phyloP scores from a whole-genome alignment of 2,888 invertebrate species.

The Nudaria mundana region DNA sequence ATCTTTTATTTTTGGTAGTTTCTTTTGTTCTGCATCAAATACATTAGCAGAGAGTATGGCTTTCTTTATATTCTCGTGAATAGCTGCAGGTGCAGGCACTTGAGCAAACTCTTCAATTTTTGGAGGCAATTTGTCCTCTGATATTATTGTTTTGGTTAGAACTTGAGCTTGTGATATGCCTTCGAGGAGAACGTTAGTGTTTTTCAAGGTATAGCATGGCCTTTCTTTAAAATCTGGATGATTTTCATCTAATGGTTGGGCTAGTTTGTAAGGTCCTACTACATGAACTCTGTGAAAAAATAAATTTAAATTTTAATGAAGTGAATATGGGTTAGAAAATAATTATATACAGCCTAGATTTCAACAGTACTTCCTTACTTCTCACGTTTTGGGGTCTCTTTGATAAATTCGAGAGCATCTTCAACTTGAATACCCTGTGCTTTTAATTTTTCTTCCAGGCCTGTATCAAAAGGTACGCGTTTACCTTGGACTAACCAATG shows the following conservation, averaged over 20 bases:
- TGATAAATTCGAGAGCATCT: conserved; percentile 82
- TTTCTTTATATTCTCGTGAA: conserved; percentile 83
- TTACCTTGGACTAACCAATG: conserved; percentile 87
- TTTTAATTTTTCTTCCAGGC: conserved; percentile 76
- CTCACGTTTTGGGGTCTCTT: conserved; percentile 57
- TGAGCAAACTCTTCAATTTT: conserved; percentile 76
- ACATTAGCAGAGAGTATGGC: conserved; percentile 84
- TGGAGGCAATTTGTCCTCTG: conserved; percentile 83
- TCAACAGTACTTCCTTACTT: conserved; percentile 35
- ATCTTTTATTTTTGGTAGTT: conserved; percentile 87
- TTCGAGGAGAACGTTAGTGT: conserved; percentile 84
- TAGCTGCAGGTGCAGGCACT: conserved; percentile 69
- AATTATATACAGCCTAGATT: not conserved
- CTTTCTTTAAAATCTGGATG: conserved; percentile 85
- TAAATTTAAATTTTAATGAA: too few relatives aligned
- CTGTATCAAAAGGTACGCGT: conserved; percentile 78
- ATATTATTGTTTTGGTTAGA: conserved; percentile 88
- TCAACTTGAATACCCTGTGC: conserved; percentile 81
- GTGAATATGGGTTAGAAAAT: too few relatives aligned
- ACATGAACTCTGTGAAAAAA: conserved; percentile 57
- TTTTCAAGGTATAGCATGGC: conserved; percentile 81
- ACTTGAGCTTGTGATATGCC: conserved; percentile 90
- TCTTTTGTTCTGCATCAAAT: conserved; percentile 90
- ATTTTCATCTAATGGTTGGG: conserved; percentile 72
- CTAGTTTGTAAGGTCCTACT: conserved; percentile 65